A percentile compares a stretch with the other conserved stretches of the same genome.
Evolutionary conservation across 2,888 invertebrate genomes (phyloP).

Genomic region (Clanis bilineata): DNA sequence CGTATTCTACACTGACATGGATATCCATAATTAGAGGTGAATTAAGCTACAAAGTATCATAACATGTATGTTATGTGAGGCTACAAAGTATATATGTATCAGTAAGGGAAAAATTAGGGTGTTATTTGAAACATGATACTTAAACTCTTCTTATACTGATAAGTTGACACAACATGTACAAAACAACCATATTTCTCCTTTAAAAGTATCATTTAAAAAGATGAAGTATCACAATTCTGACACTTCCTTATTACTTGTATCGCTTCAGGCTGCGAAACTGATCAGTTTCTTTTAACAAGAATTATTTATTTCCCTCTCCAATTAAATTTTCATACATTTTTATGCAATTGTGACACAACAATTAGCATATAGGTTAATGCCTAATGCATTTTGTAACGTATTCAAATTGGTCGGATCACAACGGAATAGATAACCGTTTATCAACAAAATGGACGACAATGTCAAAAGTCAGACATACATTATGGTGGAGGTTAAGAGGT

Average conservation of each 20-base stretch:
- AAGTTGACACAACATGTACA: too few species aligned
- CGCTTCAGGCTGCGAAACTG: not conserved
- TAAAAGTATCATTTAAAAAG: not conserved
- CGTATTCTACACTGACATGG: too few species aligned
- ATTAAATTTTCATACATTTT: slow-evolving; percentile 19
- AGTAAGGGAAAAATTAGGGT: too few species aligned
- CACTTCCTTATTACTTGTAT: slow-evolving; percentile 6
- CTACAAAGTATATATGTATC: too few species aligned
- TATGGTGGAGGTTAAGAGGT: slow-evolving; percentile 32
- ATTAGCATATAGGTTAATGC: slow-evolving; percentile 34
- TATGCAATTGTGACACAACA: slow-evolving; percentile 8
- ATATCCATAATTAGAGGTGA: too few species aligned
- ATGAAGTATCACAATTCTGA: not conserved
- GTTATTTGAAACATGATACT: too few species aligned
- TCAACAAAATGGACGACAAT: slow-evolving; percentile 57
- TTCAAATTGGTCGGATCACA: slow-evolving; percentile 42
- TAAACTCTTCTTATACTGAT: too few species aligned
- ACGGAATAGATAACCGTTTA: slow-evolving; percentile 51
- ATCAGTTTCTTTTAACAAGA: not conserved
- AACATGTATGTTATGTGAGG: too few species aligned
- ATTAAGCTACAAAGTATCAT: too few species aligned
- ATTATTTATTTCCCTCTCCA: slow-evolving; percentile 14
- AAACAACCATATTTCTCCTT: not conserved
- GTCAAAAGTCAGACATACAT: slow-evolving; percentile 71
- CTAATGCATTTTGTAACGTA: slow-evolving; percentile 33